phyloP scores from a whole-genome alignment of 2,797 vertebrate genomes.

The Enteromius radiatus region DNA sequence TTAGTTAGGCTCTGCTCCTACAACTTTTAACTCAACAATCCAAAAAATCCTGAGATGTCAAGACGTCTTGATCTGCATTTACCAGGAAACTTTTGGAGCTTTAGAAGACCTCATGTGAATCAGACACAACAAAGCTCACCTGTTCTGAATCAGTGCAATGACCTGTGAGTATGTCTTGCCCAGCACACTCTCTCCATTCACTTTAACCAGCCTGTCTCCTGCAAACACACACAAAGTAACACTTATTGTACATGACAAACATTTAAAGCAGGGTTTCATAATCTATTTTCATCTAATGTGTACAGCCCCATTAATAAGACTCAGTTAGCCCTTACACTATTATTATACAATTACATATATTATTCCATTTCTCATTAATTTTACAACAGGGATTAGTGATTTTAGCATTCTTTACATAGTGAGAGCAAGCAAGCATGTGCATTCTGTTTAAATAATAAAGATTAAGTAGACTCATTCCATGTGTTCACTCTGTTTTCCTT shows the following conservation, averaged over 20 bases:
- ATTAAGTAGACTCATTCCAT: conserved; percentile 32
- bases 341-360: not conserved
- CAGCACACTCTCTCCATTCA: conserved; percentile 94
- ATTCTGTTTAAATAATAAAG: not conserved
- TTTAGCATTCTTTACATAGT: not conserved
- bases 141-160: conserved; percentile 97
- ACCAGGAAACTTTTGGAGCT: not conserved
- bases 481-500: conserved; percentile 55
- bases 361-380: not conserved
- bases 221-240: conserved; percentile 49
- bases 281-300: not conserved
- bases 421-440: not conserved
- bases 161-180: conserved; percentile 98
- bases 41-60: not conserved
- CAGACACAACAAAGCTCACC: conserved; percentile 74
- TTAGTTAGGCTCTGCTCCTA: not conserved
- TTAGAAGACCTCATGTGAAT: not conserved
- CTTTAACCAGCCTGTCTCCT: conserved; percentile 97
- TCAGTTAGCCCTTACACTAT: not conserved
- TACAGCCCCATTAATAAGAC: not conserved
- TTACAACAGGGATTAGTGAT: not conserved
- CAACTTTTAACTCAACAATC: conserved; percentile 1
- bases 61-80: conserved; percentile 12
- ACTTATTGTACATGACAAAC: not conserved
- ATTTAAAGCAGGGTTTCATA: not conserved